Conservation (phyloP, 2,888 invertebrate species). For the Stenichneumon culpator region DNA sequence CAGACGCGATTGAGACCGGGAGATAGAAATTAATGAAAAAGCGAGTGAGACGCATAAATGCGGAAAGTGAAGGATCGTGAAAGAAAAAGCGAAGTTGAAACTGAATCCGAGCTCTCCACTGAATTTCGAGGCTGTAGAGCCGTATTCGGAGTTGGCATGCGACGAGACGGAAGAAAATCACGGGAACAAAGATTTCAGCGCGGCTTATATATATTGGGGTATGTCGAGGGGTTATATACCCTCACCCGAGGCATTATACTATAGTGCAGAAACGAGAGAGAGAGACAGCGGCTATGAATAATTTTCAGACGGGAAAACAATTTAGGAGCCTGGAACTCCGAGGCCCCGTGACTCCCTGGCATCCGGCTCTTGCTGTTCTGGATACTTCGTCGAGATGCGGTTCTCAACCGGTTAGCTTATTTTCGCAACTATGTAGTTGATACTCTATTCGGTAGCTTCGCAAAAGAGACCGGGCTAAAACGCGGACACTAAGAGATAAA, state of each 20-base stretch:
- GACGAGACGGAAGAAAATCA: constrained; percentile 57
- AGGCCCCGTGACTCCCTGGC: constrained; percentile 68
- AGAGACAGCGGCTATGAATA: constrained; percentile 73
- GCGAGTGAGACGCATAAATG: background rate
- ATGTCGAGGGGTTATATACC: constrained; percentile 27
- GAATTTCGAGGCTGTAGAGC: constrained; percentile 9
- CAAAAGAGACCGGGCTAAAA: too few species aligned
- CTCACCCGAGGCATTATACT: constrained; percentile 38
- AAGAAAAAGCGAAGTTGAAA: constrained; percentile 32
- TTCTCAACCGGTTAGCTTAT: constrained; percentile 57
- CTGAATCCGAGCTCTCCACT: constrained; percentile 25
- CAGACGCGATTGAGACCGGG: background rate
- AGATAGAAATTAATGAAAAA: constrained; percentile 41
- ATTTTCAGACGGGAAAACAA: constrained; percentile 77
- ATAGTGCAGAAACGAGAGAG: constrained; percentile 7
- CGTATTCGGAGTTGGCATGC: constrained; percentile 23
- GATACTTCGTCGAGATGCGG: constrained; percentile 58
- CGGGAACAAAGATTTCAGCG: constrained; percentile 67
- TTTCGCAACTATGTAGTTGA: background rate
- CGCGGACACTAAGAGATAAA: too few species aligned
- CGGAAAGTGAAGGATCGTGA: constrained; percentile 7
- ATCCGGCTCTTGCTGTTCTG: constrained; percentile 59
- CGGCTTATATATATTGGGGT: constrained; percentile 30
- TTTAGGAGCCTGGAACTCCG: constrained; percentile 74
- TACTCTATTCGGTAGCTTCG: too few species aligned